phyloP scores from a whole-genome alignment of 2,113 vertebrate genomes.

The Calonectris borealis region DNA sequence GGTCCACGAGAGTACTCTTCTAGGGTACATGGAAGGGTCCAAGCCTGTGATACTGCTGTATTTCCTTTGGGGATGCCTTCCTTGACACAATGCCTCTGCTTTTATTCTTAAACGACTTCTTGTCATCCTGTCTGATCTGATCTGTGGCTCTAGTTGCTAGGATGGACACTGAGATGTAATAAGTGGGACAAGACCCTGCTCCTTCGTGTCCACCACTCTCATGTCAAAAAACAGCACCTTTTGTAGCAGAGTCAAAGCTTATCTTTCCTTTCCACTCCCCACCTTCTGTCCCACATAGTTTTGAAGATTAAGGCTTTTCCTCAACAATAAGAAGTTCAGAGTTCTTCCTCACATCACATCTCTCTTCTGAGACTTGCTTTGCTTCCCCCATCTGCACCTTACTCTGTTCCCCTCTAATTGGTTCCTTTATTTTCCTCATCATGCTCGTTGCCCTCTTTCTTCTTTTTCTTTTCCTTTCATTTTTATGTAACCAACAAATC shows the following conservation, averaged over 20 bases:
- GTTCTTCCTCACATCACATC: neutral
- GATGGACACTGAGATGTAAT: neutral
- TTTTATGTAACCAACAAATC: neutral
- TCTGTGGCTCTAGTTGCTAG: neutral
- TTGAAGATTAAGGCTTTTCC: neutral
- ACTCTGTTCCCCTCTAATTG: neutral
- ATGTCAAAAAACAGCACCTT: neutral
- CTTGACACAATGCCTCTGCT: neutral
- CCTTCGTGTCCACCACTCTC: neutral
- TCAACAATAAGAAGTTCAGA: neutral
- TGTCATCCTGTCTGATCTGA: neutral
- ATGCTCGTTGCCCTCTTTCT: accelerated
- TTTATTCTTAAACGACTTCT: neutral
- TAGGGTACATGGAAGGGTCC: neutral
- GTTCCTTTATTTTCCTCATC: neutral
- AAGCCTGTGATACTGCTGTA: neutral
- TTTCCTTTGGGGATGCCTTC: neutral
- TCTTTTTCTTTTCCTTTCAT: neutral
- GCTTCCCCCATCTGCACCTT: neutral
- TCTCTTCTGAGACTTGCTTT: neutral
- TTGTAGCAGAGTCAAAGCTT: neutral
- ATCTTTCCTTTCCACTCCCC: neutral
- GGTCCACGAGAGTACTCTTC: neutral
- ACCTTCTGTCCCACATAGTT: neutral
- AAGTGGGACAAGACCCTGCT: neutral